Conservation (phyloP, 1,140 invertebrate genomes). For the Lucilia sericata region DNA sequence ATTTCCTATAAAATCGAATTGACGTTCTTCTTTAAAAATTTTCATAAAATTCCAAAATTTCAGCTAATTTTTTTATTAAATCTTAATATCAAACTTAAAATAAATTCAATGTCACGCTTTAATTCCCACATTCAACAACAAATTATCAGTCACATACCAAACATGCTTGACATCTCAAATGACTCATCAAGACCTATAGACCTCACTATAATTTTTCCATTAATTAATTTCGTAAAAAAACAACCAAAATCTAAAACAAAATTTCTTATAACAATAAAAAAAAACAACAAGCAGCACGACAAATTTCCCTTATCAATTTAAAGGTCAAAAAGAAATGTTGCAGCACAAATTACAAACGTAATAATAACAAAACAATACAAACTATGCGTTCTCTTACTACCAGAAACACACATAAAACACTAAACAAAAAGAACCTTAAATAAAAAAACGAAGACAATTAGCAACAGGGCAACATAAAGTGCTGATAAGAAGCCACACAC, state of each 20-base stretch:
- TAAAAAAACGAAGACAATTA: slow-evolving; percentile 33
- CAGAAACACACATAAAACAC: slow-evolving; percentile 18
- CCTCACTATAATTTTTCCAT: not conserved
- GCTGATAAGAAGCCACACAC: slow-evolving; percentile 43
- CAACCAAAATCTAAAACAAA: not conserved
- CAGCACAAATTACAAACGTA: slow-evolving; percentile 32
- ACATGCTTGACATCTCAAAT: not conserved
- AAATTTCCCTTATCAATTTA: slow-evolving; percentile 38
- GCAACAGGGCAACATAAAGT: slow-evolving; percentile 38
- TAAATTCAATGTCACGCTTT: too few species aligned
- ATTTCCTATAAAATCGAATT: too few species aligned
- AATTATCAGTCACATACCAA: not conserved
- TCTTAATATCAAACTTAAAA: too few species aligned
- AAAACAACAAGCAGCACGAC: slow-evolving; percentile 38
- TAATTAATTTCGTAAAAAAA: slow-evolving; percentile 21
- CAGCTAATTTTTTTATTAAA: too few species aligned
- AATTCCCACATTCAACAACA: not conserved
- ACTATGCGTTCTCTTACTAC: not conserved
- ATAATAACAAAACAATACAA: slow-evolving; percentile 29
- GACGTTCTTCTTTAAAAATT: too few species aligned
- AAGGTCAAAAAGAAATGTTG: slow-evolving; percentile 39
- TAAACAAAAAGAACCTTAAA: not conserved
- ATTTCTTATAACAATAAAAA: slow-evolving; percentile 14
- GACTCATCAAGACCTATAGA: not conserved
- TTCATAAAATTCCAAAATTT: too few species aligned